A percentile compares a stretch with the other conserved stretches of the same genome.
Evolutionary conservation across 2,113 vertebrate genomes (phyloP).

Genomic region (Cebus imitator): DNA sequence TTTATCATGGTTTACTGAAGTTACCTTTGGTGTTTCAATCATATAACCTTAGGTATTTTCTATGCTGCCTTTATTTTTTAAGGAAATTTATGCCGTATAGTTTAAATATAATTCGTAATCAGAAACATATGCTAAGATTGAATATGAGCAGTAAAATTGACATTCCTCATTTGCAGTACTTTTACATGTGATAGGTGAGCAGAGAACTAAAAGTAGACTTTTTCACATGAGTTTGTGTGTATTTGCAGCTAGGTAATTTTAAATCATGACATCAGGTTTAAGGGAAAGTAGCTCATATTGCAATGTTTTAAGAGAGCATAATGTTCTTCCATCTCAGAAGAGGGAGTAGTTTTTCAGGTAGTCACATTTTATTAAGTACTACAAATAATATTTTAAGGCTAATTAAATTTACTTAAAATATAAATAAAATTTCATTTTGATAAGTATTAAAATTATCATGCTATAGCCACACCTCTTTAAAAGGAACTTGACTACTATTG

Average conservation of each 20-base stretch:
- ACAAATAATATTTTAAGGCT: background rate
- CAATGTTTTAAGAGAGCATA: background rate
- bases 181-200: background rate
- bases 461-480: background rate
- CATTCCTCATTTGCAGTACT: background rate
- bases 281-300: background rate
- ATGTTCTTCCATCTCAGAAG: background rate
- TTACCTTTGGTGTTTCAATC: background rate
- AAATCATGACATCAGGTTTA: background rate
- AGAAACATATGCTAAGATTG: background rate
- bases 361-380: background rate
- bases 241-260: background rate
- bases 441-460: background rate
- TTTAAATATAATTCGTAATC: background rate
- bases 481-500: background rate
- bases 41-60: background rate
- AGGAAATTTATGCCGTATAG: background rate
- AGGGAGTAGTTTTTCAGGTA: background rate
- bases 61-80: background rate
- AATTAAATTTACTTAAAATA: slow-evolving; percentile 5
- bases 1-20: background rate
- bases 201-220: background rate
- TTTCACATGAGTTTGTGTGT: background rate
- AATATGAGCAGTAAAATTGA: background rate
- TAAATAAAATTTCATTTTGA: slow-evolving; percentile 31